phyloP scores from a whole-genome alignment of 1,140 invertebrate genomes.

The Drosophila willistoni region DNA sequence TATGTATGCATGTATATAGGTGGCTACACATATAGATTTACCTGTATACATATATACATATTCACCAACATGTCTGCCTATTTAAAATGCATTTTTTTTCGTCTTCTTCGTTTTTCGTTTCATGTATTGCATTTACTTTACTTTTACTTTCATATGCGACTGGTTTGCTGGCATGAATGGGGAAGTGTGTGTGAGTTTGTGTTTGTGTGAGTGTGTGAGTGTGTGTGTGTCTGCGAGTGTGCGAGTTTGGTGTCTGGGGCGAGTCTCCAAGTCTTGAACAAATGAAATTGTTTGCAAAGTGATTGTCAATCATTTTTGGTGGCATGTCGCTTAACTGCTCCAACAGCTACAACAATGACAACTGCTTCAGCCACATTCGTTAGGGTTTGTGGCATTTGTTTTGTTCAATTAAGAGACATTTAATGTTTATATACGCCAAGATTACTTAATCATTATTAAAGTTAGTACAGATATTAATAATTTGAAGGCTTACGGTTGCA shows the following conservation, averaged over 20 bases:
- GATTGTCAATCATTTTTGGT: conserved; percentile 81
- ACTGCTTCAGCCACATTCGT: conserved; percentile 55
- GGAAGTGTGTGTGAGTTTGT: conserved; percentile 50
- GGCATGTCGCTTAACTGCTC: conserved; percentile 76
- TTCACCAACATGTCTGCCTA: conserved; percentile 51
- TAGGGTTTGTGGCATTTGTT: conserved; percentile 26
- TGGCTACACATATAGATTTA: conserved; percentile 14
- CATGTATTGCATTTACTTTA: conserved; percentile 65
- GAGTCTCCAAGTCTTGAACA: conserved; percentile 45
- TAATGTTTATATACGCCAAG: conserved; percentile 21
- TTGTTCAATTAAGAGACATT: conserved; percentile 55
- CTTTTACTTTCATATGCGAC: conserved; percentile 81
- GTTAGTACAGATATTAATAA: background rate
- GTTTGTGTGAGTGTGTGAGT: conserved; percentile 28
- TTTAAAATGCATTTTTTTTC: conserved; percentile 58
- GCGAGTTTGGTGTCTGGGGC: conserved; percentile 45
- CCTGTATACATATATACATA: conserved; percentile 1
- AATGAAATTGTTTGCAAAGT: conserved; percentile 77
- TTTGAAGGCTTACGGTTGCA: background rate
- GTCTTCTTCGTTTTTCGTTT: conserved; percentile 17
- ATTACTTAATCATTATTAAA: background rate
- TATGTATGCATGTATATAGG: conserved; percentile 18
- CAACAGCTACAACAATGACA: conserved; percentile 51
- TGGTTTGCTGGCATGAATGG: conserved; percentile 65
- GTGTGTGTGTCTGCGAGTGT: conserved; percentile 18